A percentile compares a stretch with the other conserved stretches of the same genome.
Conservation (phyloP, 2,888 invertebrate genomes). For the Lasioglossum figueresi region DNA sequence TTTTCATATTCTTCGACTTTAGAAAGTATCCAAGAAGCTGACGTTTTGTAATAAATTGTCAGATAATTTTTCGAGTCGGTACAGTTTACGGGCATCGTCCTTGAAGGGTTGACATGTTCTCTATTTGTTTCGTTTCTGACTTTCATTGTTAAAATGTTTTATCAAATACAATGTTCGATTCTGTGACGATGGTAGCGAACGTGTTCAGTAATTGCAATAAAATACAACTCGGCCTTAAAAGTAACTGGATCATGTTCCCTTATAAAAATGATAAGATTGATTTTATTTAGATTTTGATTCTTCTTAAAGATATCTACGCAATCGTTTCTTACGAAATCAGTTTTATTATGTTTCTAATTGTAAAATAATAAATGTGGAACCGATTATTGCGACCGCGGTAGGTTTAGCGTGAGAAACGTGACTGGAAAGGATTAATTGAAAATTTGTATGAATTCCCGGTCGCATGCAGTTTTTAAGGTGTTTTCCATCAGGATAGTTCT, state of each 20-base stretch:
- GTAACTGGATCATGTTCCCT: no score
- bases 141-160: neutral
- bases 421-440: neutral
- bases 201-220: no score
- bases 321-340: no score
- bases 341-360: no score
- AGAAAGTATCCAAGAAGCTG: neutral
- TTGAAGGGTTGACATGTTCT: neutral
- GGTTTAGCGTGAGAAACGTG: neutral
- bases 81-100: neutral
- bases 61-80: neutral
- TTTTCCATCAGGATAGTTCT: neutral
- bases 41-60: neutral
- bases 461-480: neutral
- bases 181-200: no score
- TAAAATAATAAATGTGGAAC: no score
- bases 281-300: no score
- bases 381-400: no score
- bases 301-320: no score
- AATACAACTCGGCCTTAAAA: neutral
- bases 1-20: neutral
- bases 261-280: no score
- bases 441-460: neutral
- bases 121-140: neutral
- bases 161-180: neutral